A percentile compares a stretch with the other conserved stretches of the same genome.
Conservation (phyloP, 2,113 vertebrate genomes). For the Apus apus region DNA sequence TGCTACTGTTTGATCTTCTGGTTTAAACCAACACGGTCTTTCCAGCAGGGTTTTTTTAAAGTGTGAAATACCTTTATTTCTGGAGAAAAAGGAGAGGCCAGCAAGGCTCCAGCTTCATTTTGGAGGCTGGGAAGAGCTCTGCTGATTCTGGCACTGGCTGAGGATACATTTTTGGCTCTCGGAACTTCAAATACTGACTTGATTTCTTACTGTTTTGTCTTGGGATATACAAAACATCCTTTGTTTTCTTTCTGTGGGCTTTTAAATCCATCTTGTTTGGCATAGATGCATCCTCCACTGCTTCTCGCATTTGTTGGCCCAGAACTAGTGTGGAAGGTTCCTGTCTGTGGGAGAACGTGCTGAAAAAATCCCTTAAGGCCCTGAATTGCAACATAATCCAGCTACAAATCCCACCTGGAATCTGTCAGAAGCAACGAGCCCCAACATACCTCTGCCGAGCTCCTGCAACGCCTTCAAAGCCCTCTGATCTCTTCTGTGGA, state of each 20-base stretch:
- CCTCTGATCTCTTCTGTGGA: not conserved
- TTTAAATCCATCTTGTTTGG: not conserved
- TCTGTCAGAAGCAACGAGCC: not conserved
- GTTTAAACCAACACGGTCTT: not conserved
- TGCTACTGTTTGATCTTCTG: not conserved
- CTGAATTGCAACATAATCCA: not conserved
- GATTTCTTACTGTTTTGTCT: not conserved
- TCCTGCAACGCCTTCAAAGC: not conserved
- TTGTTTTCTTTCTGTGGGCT: not conserved
- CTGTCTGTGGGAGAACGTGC: not conserved
- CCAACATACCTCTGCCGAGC: not conserved
- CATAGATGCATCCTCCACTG: accelerated
- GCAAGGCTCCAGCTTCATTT: not conserved
- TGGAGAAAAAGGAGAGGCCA: not conserved
- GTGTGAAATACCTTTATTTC: not conserved
- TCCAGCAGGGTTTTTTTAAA: not conserved
- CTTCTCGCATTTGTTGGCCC: not conserved
- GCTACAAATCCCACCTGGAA: slow-evolving; percentile 51
- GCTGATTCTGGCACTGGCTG: not conserved
- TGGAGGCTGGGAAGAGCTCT: not conserved
- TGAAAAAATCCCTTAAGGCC: slow-evolving; percentile 32
- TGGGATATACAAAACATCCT: not conserved
- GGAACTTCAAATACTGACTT: not conserved
- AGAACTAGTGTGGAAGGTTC: not conserved
- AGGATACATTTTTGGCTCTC: not conserved